These are phyloP conservation scores for Drosophila seguyi DNA, from an alignment of 1,140 invertebrate species.

Conservation along the genomic window DNA sequence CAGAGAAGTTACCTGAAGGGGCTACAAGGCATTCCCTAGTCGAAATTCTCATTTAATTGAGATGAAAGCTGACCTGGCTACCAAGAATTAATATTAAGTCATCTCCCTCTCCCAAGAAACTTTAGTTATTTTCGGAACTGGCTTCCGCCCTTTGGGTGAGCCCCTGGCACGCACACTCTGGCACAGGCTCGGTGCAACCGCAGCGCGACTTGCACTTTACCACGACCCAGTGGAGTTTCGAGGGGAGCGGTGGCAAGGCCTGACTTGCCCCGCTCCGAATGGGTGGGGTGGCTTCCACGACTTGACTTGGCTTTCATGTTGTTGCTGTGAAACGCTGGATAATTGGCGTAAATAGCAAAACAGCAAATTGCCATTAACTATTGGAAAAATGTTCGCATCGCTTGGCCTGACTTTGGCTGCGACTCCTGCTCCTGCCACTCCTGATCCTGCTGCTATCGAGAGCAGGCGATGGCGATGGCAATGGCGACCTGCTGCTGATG, in stretches of 20 bases:
- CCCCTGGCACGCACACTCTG: slow-evolving; percentile 27
- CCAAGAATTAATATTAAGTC: neutral
- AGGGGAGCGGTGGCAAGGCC: slow-evolving; percentile 22
- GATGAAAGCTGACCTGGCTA: neutral
- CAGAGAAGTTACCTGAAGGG: neutral
- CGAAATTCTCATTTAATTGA: neutral
- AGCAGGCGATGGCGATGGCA: slow-evolving; percentile 15
- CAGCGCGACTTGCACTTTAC: slow-evolving; percentile 68
- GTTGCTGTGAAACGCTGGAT: slow-evolving; percentile 75
- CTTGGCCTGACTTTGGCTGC: slow-evolving; percentile 51
- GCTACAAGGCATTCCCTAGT: neutral
- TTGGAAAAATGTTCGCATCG: slow-evolving; percentile 79
- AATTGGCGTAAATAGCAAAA: slow-evolving; percentile 84
- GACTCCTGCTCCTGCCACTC: neutral
- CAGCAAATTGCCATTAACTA: slow-evolving; percentile 84
- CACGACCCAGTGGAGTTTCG: slow-evolving; percentile 42
- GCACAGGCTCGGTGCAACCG: slow-evolving; percentile 44
- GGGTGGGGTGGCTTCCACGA: slow-evolving; percentile 32
- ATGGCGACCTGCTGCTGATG: slow-evolving; percentile 30
- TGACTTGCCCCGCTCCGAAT: slow-evolving; percentile 32
- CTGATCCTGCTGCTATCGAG: slow-evolving; percentile 1
- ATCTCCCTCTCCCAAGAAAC: neutral
- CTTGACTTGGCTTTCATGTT: slow-evolving; percentile 63
- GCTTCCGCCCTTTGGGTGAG: neutral
- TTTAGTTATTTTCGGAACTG: neutral